phyloP scores from a whole-genome alignment of 2,888 invertebrate genomes.

The Notodonta ziczac region DNA sequence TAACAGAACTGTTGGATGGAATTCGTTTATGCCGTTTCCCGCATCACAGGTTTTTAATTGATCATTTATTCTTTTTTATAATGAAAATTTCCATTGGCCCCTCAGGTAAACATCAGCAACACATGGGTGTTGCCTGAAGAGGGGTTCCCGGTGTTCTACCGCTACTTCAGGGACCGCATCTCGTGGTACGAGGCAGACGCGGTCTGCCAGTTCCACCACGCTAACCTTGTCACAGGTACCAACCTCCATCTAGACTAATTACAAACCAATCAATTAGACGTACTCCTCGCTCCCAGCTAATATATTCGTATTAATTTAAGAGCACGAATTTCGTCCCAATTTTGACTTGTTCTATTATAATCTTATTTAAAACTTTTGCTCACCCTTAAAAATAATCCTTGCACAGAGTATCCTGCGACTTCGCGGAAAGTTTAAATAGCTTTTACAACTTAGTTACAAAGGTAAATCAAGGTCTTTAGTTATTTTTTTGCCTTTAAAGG shows the following conservation, averaged over 20 bases:
- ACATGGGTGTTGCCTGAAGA: constrained; percentile 93
- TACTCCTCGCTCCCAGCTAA: background rate
- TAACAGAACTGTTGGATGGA: too few species aligned
- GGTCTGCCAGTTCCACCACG: constrained; percentile 93
- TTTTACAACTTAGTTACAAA: constrained; percentile 53
- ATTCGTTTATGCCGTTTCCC: too few species aligned
- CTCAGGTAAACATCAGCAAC: constrained; percentile 92
- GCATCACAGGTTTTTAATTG: too few species aligned
- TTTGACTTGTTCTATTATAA: background rate
- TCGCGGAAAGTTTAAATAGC: constrained; percentile 58
- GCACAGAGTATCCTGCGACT: constrained; percentile 35
- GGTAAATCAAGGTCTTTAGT: constrained; percentile 43
- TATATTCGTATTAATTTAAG: background rate
- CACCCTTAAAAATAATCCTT: constrained; percentile 44
- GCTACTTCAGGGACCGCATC: constrained; percentile 92
- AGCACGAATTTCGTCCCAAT: background rate
- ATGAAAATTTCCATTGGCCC: too few species aligned
- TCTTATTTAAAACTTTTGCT: constrained; percentile 29
- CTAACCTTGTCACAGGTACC: constrained; percentile 89
- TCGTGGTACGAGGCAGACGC: constrained; percentile 94
- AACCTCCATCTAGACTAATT: constrained; percentile 8
- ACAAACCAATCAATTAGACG: constrained; percentile 11
- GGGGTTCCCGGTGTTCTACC: constrained; percentile 92
- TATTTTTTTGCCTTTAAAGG: constrained; percentile 44
- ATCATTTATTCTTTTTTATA: too few species aligned